phyloP scores from a whole-genome alignment of 2,888 invertebrate species.

The Blastobasis adustella region DNA sequence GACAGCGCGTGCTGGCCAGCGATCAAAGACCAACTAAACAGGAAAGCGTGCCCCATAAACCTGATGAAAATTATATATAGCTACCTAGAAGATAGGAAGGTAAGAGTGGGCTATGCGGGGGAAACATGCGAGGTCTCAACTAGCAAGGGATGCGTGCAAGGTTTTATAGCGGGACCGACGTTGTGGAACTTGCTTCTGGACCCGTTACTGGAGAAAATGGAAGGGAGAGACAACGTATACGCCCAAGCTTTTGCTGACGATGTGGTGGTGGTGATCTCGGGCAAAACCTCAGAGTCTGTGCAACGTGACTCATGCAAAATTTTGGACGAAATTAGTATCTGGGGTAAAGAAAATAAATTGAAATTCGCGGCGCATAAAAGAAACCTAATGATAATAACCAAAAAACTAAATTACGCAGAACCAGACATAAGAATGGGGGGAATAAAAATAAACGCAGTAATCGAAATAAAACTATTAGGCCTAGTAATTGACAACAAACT shows the following conservation, averaged over 20 bases:
- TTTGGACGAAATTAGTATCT: background rate
- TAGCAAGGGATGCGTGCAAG: constrained; percentile 14
- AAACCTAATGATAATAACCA: too few species aligned
- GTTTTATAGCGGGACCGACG: constrained; percentile 11
- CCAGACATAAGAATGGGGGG: too few species aligned
- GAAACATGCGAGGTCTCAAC: constrained; percentile 1
- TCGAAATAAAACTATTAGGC: background rate
- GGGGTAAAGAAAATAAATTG: too few species aligned
- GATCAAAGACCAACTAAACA: background rate
- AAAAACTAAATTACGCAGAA: too few species aligned
- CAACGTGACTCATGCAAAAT: background rate
- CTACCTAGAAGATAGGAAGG: constrained; percentile 7
- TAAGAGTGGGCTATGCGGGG: constrained; percentile 9
- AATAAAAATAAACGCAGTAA: too few species aligned
- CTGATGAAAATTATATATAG: constrained; percentile 2
- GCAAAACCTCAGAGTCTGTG: background rate
- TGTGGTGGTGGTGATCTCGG: constrained; percentile 3
- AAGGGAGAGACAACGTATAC: too few species aligned
- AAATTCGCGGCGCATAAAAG: too few species aligned
- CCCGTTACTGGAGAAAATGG: background rate
- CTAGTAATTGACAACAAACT: background rate
- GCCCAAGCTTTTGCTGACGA: too few species aligned
- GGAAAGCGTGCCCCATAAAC: background rate
- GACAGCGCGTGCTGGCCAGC: constrained; percentile 15
- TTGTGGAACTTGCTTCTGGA: constrained; percentile 16